These are phyloP conservation scores for Pomatostomus ruficeps DNA, from an alignment of 2,113 vertebrate species.

Conservation along the genomic window DNA sequence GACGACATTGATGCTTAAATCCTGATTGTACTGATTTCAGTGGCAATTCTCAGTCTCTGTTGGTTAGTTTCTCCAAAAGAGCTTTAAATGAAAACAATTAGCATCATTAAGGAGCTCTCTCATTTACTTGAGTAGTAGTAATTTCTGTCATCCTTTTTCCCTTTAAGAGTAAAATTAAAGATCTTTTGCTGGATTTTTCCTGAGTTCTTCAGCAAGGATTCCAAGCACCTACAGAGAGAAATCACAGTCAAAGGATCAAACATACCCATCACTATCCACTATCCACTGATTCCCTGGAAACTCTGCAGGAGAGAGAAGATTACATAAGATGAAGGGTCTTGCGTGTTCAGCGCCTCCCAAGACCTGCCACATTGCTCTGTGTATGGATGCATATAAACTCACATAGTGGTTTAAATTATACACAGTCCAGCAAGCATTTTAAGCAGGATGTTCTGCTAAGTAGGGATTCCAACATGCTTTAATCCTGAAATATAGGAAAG, in stretches of 20 bases:
- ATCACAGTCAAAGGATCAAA: not conserved
- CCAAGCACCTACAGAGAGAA: not conserved
- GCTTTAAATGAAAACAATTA: not conserved
- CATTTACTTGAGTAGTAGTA: not conserved
- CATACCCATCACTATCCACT: not conserved
- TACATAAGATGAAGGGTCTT: not conserved
- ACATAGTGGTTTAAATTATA: not conserved
- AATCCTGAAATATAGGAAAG: not conserved
- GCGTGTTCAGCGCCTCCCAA: not conserved
- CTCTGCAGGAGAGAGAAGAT: not conserved
- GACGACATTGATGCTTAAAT: not conserved
- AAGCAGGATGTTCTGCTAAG: not conserved
- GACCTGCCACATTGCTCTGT: not conserved
- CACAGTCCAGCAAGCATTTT: not conserved
- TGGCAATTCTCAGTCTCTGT: not conserved
- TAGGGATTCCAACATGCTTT: not conserved
- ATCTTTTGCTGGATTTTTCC: not conserved
- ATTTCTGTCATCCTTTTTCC: not conserved
- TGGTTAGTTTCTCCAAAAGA: not conserved
- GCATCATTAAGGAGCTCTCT: not conserved
- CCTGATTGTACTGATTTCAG: not conserved
- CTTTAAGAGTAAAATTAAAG: not conserved
- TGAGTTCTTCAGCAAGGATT: not conserved
- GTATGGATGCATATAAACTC: not conserved
- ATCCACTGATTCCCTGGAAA: not conserved